A percentile compares a stretch with the other conserved stretches of the same genome.
These are phyloP conservation scores for Hirundichthys speculiger DNA, from an alignment of 2,113 vertebrate species.

Conservation along the genomic window DNA sequence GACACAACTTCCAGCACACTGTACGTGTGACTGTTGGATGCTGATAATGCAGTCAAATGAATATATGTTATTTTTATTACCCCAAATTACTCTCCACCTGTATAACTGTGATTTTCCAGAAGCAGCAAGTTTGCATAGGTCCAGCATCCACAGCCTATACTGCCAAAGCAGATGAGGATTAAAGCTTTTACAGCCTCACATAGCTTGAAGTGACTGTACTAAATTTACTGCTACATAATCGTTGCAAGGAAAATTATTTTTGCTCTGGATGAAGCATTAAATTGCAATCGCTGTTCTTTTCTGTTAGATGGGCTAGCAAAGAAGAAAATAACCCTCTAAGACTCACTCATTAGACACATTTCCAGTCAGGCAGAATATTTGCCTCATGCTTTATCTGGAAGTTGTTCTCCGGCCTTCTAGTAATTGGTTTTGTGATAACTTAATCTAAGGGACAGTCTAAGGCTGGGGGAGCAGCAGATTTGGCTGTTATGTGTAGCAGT, in stretches of 20 bases:
- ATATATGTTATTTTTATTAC: not conserved
- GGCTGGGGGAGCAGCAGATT: no score
- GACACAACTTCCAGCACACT: not conserved
- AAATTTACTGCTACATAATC: slow-evolving; percentile 21
- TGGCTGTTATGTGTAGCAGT: no score
- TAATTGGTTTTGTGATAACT: slow-evolving; percentile 10
- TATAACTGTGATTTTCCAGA: not conserved
- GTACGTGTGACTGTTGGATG: no score
- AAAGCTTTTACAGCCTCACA: not conserved
- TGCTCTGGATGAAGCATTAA: slow-evolving; percentile 32
- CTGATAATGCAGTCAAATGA: not conserved
- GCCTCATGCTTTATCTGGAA: slow-evolving; percentile 9
- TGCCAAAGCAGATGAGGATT: not conserved
- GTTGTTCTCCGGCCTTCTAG: slow-evolving; percentile 1
- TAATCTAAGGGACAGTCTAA: slow-evolving; percentile 12
- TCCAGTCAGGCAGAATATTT: not conserved
- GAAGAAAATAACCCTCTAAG: not conserved
- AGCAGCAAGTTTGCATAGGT: not conserved
- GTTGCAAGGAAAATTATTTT: slow-evolving; percentile 8
- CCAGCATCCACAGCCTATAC: not conserved
- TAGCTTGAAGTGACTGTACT: slow-evolving; percentile 51
- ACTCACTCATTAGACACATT: not conserved
- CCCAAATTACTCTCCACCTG: not conserved
- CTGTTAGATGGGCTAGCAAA: slow-evolving; percentile 29
- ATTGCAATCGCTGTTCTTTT: slow-evolving; percentile 59